Base-by-base conservation (phyloP, 2,797 vertebrate genomes). In the Lepilemur septentrionalis region DNA sequence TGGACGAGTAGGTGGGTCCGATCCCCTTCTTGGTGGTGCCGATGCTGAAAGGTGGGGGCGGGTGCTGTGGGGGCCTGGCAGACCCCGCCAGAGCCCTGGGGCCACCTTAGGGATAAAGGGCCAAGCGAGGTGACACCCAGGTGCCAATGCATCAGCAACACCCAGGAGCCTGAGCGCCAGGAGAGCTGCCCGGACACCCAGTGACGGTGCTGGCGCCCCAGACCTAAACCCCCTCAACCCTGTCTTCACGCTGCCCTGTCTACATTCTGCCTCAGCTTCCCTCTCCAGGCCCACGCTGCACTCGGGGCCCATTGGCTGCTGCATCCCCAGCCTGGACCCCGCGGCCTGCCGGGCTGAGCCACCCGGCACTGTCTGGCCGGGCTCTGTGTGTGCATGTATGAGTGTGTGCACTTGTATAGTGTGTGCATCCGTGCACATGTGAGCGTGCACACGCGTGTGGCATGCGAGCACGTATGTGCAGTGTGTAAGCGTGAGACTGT, bases 1-100 rank as follows among this genome's bases (percentile, higher is more conserved):
- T 99, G 98, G 99, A 99, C 70, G 99, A 99, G 93, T 99, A 99
- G 0, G 99, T 99, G 65, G 99, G 99, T 97, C 99, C 99, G 14
- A 99, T 99, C 17, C 99, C 99, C 96, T 99, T 99, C 98, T 99
- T 99, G 96, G 99, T 99, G 96, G 99, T 99, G 98, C 99, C 99
- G 91, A 99, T 99, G 97, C 99, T 99, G 98, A 38, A 90, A 73
- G 41, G 32, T 0, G 18, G 25, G 28, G 59, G 10, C 0, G 0
- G 14, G 23, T 7, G 4, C 30, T 1, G 0, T 85, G 76, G 84
- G 61, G 69, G 11, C 63, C 63, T 65, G 32, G 63, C 32, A 65
- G 63, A 18, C 22, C 10, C 55, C 20, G 7, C 79, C 6, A 8
- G 55, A 7, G 23, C 73, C 2, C 22, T 3, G 11, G 9, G 23